These are phyloP conservation scores for Sebastes melanostomus DNA, from an alignment of 2,797 vertebrate species.

Conservation along the genomic window DNA sequence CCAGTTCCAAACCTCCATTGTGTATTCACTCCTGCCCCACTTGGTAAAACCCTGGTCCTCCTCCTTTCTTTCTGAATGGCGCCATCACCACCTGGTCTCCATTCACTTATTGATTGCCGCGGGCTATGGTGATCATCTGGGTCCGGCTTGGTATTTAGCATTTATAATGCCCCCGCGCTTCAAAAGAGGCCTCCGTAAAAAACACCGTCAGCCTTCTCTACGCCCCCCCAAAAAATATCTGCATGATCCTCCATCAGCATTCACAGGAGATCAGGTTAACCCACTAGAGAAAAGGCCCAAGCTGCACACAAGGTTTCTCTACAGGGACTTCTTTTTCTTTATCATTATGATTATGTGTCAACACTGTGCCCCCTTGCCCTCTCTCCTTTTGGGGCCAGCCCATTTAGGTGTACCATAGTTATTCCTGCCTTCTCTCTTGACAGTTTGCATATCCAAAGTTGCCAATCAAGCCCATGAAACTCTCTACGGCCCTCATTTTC, in stretches of 20 bases:
- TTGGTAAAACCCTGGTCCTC: constrained; percentile 57
- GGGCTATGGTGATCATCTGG: constrained; percentile 78
- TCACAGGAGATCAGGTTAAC: constrained; percentile 74
- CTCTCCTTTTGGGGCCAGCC: constrained; percentile 42
- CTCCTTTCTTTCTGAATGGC: constrained; percentile 62
- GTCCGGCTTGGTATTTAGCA: constrained; percentile 72
- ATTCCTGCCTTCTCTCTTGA: constrained; percentile 70
- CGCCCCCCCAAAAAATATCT: constrained; percentile 53
- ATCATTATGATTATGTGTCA: constrained; percentile 72
- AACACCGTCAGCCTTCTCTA: constrained; percentile 53
- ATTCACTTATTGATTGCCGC: constrained; percentile 76
- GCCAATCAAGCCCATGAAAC: constrained; percentile 74
- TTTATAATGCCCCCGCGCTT: constrained; percentile 68
- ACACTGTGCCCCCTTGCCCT: constrained; percentile 61
- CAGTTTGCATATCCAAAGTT: constrained; percentile 75
- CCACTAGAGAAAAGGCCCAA: constrained; percentile 66
- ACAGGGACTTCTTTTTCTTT: constrained; percentile 66
- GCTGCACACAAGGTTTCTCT: constrained; percentile 52
- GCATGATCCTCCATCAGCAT: constrained; percentile 68
- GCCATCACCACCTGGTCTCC: constrained; percentile 77
- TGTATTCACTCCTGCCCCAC: constrained; percentile 42
- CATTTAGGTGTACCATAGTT: constrained; percentile 65
- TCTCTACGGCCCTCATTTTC: constrained; percentile 64
- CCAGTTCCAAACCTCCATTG: constrained; percentile 43
- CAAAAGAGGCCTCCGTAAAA: constrained; percentile 66